phyloP scores from a whole-genome alignment of 2,797 vertebrate species.

The Catostomus latipinnis region DNA sequence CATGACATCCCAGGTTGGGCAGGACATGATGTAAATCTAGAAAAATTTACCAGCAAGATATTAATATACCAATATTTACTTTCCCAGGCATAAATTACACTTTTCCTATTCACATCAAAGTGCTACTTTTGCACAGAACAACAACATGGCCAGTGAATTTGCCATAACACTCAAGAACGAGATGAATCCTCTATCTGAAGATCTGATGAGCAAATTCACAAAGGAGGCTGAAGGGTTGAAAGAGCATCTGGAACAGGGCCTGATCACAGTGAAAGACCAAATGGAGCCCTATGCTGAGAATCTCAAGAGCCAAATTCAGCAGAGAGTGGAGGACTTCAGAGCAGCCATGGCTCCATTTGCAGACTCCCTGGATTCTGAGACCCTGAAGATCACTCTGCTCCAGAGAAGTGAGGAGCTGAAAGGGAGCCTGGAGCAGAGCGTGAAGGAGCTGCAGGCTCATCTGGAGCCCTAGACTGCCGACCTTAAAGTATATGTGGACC shows the following conservation, averaged over 20 bases:
- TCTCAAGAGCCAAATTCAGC: constrained; percentile 47
- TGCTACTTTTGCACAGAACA: background rate
- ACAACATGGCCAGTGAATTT: no score
- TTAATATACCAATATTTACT: background rate
- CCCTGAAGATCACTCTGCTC: constrained; percentile 68
- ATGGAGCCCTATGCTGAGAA: constrained; percentile 25
- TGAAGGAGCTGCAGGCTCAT: constrained; percentile 73
- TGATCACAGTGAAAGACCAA: background rate
- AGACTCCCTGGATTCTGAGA: constrained; percentile 1
- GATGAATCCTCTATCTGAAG: constrained; percentile 45
- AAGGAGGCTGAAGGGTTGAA: constrained; percentile 56
- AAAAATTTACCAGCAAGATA: background rate
- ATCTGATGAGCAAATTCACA: constrained; percentile 53
- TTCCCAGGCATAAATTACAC: background rate
- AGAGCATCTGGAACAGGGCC: constrained; percentile 49
- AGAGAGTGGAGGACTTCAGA: constrained; percentile 48
- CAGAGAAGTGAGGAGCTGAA: constrained; percentile 78
- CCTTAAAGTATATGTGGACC: no score
- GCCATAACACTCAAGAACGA: no score
- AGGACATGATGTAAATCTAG: constrained; percentile 79
- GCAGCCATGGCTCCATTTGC: background rate
- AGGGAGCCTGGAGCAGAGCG: constrained; percentile 71
- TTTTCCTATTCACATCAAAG: background rate
- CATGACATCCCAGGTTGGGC: constrained; percentile 69
- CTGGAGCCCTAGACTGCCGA: constrained; percentile 35